phyloP scores from a whole-genome alignment of 35 echinoderm and acorn worm species.

The Anneissia japonica region DNA sequence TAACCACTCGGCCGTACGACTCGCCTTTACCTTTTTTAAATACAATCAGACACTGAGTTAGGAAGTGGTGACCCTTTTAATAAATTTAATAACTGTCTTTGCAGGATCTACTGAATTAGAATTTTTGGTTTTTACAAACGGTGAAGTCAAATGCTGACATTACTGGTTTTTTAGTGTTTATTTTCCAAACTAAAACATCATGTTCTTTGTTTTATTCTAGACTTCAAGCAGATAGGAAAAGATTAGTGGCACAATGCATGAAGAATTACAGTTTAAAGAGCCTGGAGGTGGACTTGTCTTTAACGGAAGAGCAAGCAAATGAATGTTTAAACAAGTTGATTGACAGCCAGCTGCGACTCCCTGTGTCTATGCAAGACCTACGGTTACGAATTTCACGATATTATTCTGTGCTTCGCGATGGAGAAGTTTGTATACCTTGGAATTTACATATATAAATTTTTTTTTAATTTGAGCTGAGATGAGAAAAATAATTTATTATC shows the following conservation, averaged over 20 bases:
- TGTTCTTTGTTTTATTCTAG: background rate
- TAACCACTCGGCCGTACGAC: too few species aligned
- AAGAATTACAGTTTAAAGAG: background rate
- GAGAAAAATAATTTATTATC: too few species aligned
- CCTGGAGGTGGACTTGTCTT: slow-evolving; percentile 16
- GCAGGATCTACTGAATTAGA: too few species aligned
- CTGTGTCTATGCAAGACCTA: slow-evolving; percentile 18
- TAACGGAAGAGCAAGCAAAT: slow-evolving; percentile 43
- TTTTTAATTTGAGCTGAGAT: too few species aligned
- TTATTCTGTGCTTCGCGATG: slow-evolving; percentile 39
- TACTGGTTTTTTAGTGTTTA: background rate
- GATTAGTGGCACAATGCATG: background rate
- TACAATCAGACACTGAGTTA: too few species aligned
- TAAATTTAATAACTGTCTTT: too few species aligned
- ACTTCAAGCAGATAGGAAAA: background rate
- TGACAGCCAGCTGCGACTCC: slow-evolving; percentile 5
- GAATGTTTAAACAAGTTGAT: slow-evolving; percentile 25
- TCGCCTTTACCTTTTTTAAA: too few species aligned
- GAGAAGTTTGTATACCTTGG: slow-evolving; percentile 56
- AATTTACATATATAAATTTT: slow-evolving; percentile 25
- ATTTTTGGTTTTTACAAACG: too few species aligned
- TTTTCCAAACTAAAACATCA: background rate
- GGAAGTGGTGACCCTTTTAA: too few species aligned
- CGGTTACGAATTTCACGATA: slow-evolving; percentile 28
- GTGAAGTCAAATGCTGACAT: too few species aligned